Evolutionary conservation across 2,113 vertebrate genomes (phyloP), one percentile per base, ranked within the genome.

Genomic region (Vimba vimba): DNA sequence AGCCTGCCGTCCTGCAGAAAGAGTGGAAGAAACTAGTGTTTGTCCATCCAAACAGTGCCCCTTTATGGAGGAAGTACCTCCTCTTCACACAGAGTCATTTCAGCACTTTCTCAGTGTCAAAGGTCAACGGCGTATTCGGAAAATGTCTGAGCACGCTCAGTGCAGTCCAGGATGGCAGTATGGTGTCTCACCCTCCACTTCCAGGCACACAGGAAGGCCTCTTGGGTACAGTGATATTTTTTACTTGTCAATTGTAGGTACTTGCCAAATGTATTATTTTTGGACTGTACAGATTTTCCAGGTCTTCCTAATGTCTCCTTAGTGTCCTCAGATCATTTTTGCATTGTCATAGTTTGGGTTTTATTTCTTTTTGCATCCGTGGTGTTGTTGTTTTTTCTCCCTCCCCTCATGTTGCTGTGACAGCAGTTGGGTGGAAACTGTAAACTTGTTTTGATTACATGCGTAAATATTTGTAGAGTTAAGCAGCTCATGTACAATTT

Each of bases 21-120:
- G 98, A 99, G 86, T 99, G 98, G 98, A 97, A 97, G 93, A 99
- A 98, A 59, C 94, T 99, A 62, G 95, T 98, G 85, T 99, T 99
- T 73, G 87, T 99, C 6, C 97, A 99, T 79, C 97, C 98, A 87
- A 99, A 99, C 90, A 96, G 97, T n/a, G 91, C 96, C 0, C 90
- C 92, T 17, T 89, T 99, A 77, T 99, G 97, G 98, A 95, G 92
- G 86, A 94, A 96, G 78, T 98, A 99, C 88, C 95, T 99, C 50
- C 90, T 96, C 6, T 99, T 98, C 89, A 96, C 94, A 85, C 97
- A 99, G 93, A 97, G 97, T 88, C 97, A 99, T 91, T 99, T 98
- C 91, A 98, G 97, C 91, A 97, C 95, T 25, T 99, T 99, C 85
- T 94, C 96, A 0, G 92, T 98, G 85, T 95, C 97, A 2, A 98